phyloP scores from a whole-genome alignment of 2,797 vertebrate species.

The Premnoplex brunnescens region DNA sequence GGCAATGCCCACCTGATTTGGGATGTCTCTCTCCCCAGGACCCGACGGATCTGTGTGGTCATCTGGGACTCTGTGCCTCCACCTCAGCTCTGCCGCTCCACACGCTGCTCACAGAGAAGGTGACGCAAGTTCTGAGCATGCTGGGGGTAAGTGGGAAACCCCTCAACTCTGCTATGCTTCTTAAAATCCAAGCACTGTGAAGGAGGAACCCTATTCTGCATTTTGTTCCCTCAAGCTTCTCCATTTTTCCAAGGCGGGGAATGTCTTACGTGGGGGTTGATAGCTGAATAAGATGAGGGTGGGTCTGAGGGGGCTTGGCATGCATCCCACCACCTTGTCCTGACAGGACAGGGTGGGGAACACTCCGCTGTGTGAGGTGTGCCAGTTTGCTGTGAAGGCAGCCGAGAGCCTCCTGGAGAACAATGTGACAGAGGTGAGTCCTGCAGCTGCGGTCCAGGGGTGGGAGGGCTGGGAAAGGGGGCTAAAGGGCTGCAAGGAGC shows the following conservation, averaged over 20 bases:
- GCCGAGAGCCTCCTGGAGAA: slow-evolving; percentile 81
- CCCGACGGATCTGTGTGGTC: slow-evolving; percentile 81
- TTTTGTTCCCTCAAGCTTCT: background rate
- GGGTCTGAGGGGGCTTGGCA: accelerated
- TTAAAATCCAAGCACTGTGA: background rate
- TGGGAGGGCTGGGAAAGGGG: background rate
- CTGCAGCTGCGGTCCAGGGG: accelerated
- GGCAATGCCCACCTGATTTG: accelerated
- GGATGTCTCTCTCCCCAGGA: slow-evolving; percentile 68
- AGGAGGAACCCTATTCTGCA: accelerated
- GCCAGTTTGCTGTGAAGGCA: slow-evolving; percentile 82
- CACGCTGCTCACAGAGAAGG: slow-evolving; percentile 22
- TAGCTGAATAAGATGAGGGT: background rate
- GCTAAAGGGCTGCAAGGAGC: background rate
- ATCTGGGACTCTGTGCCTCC: slow-evolving; percentile 81
- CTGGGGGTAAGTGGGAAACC: slow-evolving; percentile 41
- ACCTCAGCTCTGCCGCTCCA: slow-evolving; percentile 73
- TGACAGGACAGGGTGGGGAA: background rate
- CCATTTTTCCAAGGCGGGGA: background rate
- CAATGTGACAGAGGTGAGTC: slow-evolving; percentile 83
- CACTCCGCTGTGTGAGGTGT: slow-evolving; percentile 79
- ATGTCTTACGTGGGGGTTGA: accelerated
- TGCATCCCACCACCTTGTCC: background rate
- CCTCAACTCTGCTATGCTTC: accelerated
- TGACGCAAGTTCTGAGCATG: background rate